Base-by-base conservation (phyloP, 1,140 invertebrate species). In the Drosophila biarmipes region DNA sequence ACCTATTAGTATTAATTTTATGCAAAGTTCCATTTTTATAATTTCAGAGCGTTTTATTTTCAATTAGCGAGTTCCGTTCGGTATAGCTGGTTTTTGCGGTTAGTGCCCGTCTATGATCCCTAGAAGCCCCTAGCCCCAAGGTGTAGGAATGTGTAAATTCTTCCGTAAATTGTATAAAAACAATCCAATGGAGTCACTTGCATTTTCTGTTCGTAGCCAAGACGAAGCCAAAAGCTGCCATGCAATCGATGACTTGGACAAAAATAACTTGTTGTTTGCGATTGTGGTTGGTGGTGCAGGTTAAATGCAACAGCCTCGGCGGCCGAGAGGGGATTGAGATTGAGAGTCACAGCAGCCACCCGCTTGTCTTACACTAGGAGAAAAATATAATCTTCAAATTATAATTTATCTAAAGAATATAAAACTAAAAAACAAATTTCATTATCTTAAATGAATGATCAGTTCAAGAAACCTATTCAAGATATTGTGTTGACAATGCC, bases 201-300 rank as follows among this genome's bases (percentile, higher is more conserved):
- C 51, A 56, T 38, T 72, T 72, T 56, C 45, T 42, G 38, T 24
- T 72, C 34, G 11, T n/a, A 57, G 11, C 19, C 51, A 29, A 62
- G 54, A 49, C 40, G 45, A 66, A 66, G 54, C 15, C 43, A 49
- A 56, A 57, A 57, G 52, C 48, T 57, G 43, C 40, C 59, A 48
- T 74, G 74, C 80, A 84, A 82, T 82, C 79, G 69, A 84, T 82
- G 73, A 73, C 57, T 80, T 62, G 55, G 58, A 58, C 53, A 71
- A 78, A 58, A 68, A 78, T 55, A 73, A 59, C 67, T 71, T 69
- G 67, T 57, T 67, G 59, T 7, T 64, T 42, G 62, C 42, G 35
- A 66, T 66, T 66, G 63, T 42, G 38, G 46, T 52, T 66, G 31
- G 24, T 38, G 43, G 19, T 37, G 49, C 63, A 55, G 51, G 63